Conservation (phyloP, 2,888 invertebrate genomes). For the Cynaeus angustus region DNA sequence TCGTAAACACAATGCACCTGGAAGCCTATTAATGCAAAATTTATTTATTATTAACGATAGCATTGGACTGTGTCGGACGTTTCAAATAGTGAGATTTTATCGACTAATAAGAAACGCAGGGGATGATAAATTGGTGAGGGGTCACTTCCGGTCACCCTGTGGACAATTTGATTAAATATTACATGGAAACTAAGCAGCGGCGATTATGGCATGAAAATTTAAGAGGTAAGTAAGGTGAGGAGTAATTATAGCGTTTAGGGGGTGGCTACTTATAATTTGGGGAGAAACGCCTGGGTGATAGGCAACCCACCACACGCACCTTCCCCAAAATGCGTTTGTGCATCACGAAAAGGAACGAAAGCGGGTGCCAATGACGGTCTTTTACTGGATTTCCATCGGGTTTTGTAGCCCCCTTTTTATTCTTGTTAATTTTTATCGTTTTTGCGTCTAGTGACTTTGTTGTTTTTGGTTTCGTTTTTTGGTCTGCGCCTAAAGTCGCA, state of each 20-base stretch:
- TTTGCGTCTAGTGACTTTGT: too few species aligned
- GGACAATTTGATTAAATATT: slow-evolving; percentile 7
- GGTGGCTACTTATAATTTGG: background rate
- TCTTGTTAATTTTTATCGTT: too few species aligned
- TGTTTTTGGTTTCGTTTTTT: too few species aligned
- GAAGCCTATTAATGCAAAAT: slow-evolving; percentile 1
- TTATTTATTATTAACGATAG: background rate
- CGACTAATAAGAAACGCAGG: background rate
- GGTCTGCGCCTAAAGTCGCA: too few species aligned
- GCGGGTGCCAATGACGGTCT: too few species aligned
- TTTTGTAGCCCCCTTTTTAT: too few species aligned
- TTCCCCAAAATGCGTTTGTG: too few species aligned
- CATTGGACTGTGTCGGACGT: background rate
- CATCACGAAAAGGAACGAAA: too few species aligned
- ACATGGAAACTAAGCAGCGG: background rate
- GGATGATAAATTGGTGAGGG: slow-evolving; percentile 26
- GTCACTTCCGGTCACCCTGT: slow-evolving; percentile 20
- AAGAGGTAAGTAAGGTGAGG: background rate
- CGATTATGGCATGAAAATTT: background rate
- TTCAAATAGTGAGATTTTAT: slow-evolving; percentile 4
- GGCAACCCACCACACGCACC: too few species aligned
- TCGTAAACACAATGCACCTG: slow-evolving; percentile 9
- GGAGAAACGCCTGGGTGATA: background rate
- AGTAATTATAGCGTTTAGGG: too few species aligned
- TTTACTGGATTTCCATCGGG: too few species aligned